Evolutionary conservation across 2,888 invertebrate genomes (phyloP).

Genomic region (Acrocyrtus sp.): DNA sequence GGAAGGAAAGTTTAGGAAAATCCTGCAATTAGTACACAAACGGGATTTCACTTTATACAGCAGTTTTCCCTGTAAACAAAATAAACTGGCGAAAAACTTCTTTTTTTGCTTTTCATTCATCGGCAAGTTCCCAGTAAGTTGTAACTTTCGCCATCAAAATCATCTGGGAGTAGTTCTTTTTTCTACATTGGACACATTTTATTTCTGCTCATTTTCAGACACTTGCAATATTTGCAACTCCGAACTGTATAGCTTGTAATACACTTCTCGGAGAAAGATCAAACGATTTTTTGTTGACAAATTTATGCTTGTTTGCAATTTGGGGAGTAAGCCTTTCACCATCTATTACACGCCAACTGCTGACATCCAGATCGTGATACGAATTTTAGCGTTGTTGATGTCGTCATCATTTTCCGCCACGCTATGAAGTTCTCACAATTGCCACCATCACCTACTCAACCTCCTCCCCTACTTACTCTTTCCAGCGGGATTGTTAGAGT

Average conservation of each 20-base stretch:
- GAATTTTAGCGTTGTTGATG: conserved; percentile 38
- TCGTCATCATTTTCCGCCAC: conserved; percentile 43
- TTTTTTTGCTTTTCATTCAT: conserved; percentile 1
- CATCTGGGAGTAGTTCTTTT: conserved; percentile 45
- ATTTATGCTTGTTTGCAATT: conserved; percentile 44
- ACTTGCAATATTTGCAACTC: no score
- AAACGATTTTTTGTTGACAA: conserved; percentile 44
- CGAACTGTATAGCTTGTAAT: no score
- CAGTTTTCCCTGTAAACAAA: no score
- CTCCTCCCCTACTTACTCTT: no score
- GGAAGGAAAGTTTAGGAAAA: no score
- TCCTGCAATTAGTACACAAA: no score
- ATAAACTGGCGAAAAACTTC: not conserved
- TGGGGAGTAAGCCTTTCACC: conserved; percentile 47
- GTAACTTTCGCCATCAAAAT: conserved; percentile 21
- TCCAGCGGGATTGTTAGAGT: no score
- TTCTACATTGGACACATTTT: no score
- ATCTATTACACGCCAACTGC: conserved; percentile 38
- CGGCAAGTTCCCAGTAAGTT: not conserved
- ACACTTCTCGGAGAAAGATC: conserved; percentile 42
- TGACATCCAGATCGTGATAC: conserved; percentile 41
- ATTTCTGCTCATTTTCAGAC: no score
- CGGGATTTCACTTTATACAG: no score
- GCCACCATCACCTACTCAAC: no score
- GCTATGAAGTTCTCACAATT: no score